Conservation (phyloP, 2,797 vertebrate species). For the Onychomys arenicola region DNA sequence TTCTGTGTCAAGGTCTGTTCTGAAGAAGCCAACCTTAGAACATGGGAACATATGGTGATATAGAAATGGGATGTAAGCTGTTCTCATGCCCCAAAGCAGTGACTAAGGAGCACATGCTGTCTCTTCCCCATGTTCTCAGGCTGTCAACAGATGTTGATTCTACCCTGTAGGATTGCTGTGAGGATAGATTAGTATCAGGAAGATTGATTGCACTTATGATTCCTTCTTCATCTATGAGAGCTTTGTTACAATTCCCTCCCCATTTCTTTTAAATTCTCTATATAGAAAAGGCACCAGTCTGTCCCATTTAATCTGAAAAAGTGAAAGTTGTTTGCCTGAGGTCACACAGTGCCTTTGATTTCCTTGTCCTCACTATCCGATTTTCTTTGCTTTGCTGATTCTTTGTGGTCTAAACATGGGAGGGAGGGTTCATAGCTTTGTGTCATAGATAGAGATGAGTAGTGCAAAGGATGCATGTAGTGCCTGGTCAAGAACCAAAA, state of each 20-base stretch:
- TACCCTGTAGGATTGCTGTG: neutral
- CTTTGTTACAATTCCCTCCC: neutral
- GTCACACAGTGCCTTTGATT: neutral
- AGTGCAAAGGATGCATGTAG: neutral
- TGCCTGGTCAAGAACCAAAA: neutral
- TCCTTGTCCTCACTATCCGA: neutral
- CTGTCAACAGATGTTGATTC: neutral
- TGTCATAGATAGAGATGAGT: neutral
- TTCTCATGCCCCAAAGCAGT: neutral
- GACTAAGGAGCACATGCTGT: neutral
- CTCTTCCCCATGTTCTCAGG: neutral
- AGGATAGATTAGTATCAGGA: neutral
- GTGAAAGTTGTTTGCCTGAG: constrained; percentile 4
- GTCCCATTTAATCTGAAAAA: constrained; percentile 15
- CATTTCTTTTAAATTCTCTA: neutral
- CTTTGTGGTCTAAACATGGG: neutral
- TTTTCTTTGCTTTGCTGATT: neutral
- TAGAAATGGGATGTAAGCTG: neutral
- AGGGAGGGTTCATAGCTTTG: neutral
- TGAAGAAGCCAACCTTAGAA: constrained; percentile 36
- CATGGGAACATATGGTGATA: neutral
- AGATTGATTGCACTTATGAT: neutral
- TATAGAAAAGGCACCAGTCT: neutral
- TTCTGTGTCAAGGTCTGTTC: neutral
- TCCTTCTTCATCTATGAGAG: neutral